Base-by-base conservation (phyloP, 2,113 vertebrate species). In the Drymodes brunneopygia region DNA sequence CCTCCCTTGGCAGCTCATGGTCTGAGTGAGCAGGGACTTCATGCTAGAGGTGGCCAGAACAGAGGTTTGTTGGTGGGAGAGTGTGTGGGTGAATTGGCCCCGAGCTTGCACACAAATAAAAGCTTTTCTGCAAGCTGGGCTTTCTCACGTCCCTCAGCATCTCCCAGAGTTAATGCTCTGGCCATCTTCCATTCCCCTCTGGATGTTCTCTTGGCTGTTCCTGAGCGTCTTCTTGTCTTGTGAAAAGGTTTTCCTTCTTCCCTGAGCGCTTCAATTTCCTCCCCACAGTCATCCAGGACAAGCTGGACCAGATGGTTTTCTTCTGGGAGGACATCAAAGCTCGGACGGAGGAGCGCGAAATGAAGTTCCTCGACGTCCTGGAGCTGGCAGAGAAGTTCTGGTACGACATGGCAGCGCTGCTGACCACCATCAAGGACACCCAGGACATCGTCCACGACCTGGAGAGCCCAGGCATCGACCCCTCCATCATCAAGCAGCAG, bases 311-410 rank as follows among this genome's bases (percentile, higher is more conserved):
- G 71, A 98, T 99, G 94, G 98, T 99, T 66, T 99, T 99, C 69
- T 98, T 99, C 97, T 99, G 99, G 99, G 99, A 99, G n/a, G 99
- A 99, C 97, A 99, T 99, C 98, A 99, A 99, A 90, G 98, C 98
- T 96, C 98, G 98, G 25, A 98, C 99, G 0, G 99, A 99, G 96
- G 99, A 99, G 62, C 97, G 98, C 51, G 99, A 99, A 88, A 98
- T 98, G 66, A 99, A 99, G 90, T 99, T 99, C 95, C 99, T 99
- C 8, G 99, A 99, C 83, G 99, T 99, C 64, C 96, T 99, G 92
- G 99, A 99, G 94, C 98, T 99, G 6, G 98, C 99, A 0, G 99
- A 99, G 77, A 99, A 99, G 96, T 99, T 99, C 98, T 99, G 99
- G 99, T 98, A 99, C 0, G 99, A 99, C 90, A 99, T 99, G 99